Evolutionary conservation across 2,113 vertebrate species (phyloP).

Genomic region (Tamias sibiricus): DNA sequence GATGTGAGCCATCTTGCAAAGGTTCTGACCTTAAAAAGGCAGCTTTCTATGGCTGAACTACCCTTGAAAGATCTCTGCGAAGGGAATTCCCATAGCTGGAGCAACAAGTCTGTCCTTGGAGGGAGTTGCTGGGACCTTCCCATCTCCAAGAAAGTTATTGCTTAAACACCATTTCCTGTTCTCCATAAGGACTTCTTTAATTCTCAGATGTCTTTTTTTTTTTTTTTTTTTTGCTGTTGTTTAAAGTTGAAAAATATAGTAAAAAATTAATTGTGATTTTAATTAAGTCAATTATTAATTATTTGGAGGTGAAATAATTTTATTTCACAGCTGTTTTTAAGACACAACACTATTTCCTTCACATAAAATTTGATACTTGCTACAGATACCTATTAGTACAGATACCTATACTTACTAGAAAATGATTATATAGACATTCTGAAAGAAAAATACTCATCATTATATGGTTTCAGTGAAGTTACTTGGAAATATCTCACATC

Average conservation of each 20-base stretch:
- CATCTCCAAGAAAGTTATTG: neutral
- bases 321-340: neutral
- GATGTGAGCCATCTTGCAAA: neutral
- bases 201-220: neutral
- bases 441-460: neutral
- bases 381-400: neutral
- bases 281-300: neutral
- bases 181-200: neutral
- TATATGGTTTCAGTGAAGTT: neutral
- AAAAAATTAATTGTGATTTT: neutral
- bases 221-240: neutral
- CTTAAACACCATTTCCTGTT: neutral
- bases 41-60: neutral
- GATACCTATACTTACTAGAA: neutral
- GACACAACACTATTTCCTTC: neutral
- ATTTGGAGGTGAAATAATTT: neutral
- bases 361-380: neutral
- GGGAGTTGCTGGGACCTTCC: neutral
- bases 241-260: neutral
- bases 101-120: neutral
- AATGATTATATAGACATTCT: neutral
- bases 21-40: neutral
- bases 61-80: neutral
- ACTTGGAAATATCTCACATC: neutral
- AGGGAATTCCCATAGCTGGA: neutral